Evolutionary conservation across 2,113 vertebrate genomes (phyloP).

Genomic region (Columba livia): DNA sequence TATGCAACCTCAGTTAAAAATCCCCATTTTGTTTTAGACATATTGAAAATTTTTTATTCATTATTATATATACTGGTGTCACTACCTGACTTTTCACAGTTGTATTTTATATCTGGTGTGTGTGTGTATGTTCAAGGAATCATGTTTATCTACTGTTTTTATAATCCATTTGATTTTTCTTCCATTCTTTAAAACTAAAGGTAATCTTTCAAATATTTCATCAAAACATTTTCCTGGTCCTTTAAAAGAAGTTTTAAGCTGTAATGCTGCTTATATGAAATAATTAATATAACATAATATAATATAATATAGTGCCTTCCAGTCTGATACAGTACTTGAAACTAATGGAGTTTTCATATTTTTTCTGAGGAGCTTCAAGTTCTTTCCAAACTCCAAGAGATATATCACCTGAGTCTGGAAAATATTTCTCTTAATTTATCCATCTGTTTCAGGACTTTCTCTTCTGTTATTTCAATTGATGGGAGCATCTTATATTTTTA

Average conservation of each 20-base stretch:
- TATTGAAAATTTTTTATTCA: neutral
- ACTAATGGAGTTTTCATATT: neutral
- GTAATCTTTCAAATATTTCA: neutral
- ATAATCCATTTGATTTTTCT: neutral
- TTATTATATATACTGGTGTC: neutral
- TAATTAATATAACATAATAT: neutral
- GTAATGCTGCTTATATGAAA: neutral
- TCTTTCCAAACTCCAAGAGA: neutral
- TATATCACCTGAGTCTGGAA: neutral
- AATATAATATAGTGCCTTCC: neutral
- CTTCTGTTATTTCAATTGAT: neutral
- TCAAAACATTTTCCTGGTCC: neutral
- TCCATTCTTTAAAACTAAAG: neutral
- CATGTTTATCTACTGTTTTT: neutral
- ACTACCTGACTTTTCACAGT: neutral
- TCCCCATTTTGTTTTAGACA: neutral
- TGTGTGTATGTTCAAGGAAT: neutral
- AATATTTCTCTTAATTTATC: neutral
- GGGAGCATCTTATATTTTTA: neutral
- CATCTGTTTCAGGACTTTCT: neutral
- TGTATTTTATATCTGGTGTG: neutral
- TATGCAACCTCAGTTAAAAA: neutral
- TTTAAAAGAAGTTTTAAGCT: neutral
- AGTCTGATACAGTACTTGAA: neutral
- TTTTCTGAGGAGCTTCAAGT: neutral